Evolutionary conservation across 2,797 vertebrate genomes (phyloP).

Genomic region (Megalops cyprinoides): DNA sequence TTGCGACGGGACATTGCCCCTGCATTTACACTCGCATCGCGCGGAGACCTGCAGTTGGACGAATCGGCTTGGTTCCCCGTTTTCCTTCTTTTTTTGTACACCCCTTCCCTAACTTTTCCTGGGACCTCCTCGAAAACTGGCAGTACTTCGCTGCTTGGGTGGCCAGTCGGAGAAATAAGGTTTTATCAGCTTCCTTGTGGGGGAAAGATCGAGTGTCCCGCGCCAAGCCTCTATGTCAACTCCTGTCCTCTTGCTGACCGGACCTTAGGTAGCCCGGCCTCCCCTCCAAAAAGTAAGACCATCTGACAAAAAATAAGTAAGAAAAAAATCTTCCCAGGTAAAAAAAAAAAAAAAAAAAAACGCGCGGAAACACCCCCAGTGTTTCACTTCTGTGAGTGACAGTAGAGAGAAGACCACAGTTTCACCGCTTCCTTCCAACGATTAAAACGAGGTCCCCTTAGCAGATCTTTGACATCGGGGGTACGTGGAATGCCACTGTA

Average conservation of each 20-base stretch:
- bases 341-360: slow-evolving; percentile 23
- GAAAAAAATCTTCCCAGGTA: slow-evolving; percentile 24
- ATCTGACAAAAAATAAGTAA: slow-evolving; percentile 19
- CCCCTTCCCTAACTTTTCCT: slow-evolving; percentile 58
- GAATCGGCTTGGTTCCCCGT: slow-evolving; percentile 80
- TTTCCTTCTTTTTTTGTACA: slow-evolving; percentile 67
- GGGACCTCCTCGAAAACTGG: slow-evolving; percentile 46
- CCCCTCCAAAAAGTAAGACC: slow-evolving; percentile 30
- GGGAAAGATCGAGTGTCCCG: slow-evolving; percentile 4
- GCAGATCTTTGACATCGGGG: slow-evolving; percentile 51
- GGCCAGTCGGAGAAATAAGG: slow-evolving; percentile 17
- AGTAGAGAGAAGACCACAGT: slow-evolving; percentile 24
- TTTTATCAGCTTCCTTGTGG: slow-evolving; percentile 17
- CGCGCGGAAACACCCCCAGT: slow-evolving; percentile 24
- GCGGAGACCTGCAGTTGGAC: slow-evolving; percentile 86
- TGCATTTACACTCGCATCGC: slow-evolving; percentile 99
- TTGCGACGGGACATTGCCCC: slow-evolving; percentile 99
- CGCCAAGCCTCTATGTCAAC: slow-evolving; percentile 20
- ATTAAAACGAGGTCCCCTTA: slow-evolving; percentile 23
- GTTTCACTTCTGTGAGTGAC: slow-evolving; percentile 26
- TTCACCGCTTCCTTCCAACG: slow-evolving; percentile 25
- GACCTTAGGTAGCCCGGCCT: slow-evolving; percentile 24
- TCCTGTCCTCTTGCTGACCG: slow-evolving; percentile 13
- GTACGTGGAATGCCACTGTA: slow-evolving; percentile 43
- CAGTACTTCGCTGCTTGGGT: slow-evolving; percentile 7